Evolutionary conservation across 2,888 invertebrate genomes (phyloP).

Genomic region (Melinaea menophilus): DNA sequence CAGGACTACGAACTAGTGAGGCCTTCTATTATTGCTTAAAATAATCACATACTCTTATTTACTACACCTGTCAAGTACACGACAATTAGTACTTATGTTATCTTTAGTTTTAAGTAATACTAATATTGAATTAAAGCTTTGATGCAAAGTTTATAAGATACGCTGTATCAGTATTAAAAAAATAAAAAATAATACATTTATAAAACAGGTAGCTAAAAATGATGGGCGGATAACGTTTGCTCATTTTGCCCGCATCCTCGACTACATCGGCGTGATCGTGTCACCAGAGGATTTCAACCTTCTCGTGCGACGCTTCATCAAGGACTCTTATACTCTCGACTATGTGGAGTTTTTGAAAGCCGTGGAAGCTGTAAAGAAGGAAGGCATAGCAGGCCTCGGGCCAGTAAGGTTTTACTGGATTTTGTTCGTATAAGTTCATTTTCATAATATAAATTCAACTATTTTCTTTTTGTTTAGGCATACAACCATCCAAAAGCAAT

Average conservation of each 20-base stretch:
- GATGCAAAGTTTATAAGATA: too few relatives aligned
- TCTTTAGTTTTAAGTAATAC: too few relatives aligned
- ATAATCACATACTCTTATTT: too few relatives aligned
- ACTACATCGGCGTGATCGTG: slow-evolving; percentile 83
- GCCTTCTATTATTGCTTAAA: background rate
- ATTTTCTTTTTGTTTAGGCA: slow-evolving; percentile 41
- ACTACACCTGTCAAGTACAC: too few relatives aligned
- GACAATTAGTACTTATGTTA: too few relatives aligned
- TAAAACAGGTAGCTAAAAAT: slow-evolving; percentile 82
- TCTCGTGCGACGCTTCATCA: slow-evolving; percentile 85
- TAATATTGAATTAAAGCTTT: too few relatives aligned
- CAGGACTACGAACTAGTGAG: slow-evolving; percentile 84
- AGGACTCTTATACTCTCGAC: slow-evolving; percentile 86
- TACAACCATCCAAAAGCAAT: slow-evolving; percentile 79
- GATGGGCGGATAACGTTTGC: slow-evolving; percentile 86
- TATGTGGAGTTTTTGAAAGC: slow-evolving; percentile 86
- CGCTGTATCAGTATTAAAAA: background rate
- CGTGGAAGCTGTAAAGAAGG: slow-evolving; percentile 81
- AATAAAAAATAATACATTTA: background rate
- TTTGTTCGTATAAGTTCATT: background rate
- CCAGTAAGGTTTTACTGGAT: slow-evolving; percentile 57
- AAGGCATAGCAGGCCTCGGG: slow-evolving; percentile 70
- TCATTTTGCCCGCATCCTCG: slow-evolving; percentile 86
- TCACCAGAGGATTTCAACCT: slow-evolving; percentile 85
- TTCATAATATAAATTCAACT: background rate